Base-by-base conservation (phyloP, 1,140 invertebrate species). In the Fopius arisanus region DNA sequence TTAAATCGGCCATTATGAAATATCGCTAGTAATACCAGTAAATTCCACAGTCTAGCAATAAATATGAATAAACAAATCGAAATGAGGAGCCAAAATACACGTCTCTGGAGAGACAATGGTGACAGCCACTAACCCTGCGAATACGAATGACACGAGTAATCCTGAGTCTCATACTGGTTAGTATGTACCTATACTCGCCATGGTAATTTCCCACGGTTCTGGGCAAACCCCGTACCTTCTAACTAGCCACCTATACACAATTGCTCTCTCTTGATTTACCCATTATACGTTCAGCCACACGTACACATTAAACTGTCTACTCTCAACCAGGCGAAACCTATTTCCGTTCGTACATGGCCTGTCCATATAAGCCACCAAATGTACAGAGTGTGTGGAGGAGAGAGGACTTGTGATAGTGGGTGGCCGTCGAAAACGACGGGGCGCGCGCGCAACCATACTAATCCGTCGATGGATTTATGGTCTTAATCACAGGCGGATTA, bases 401-500 rank as follows among this genome's bases (percentile, higher is more conserved):
- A 69, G n/a, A 19, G 43, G 19, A 14, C n/a, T n/a, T 16, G 19
- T 23, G 67, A 69, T 37, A 54, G 41, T 51, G 29, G 33, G 41
- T 68, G 16, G 29, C 10, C 19, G 62, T 40, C 43, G 26, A 72
- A 33, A 33, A 10, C 40, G 31, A 19, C 29, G 83, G 79, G 80
- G 80, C 86, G 73, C 69, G 41, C 76, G 71, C 43, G 86, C 84
- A 84, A 85, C 85, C 82, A 84, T 87, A 86, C 86, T 88, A 87
- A 88, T 88, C 87, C 87, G 84, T 78, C 83, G 86, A 85, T 88
- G 89, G 90, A 91, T 90, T 90, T 90, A 90, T 90, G 87, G 89
- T 90, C 89, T 90, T 90, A 90, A 90, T 90, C 89, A 90, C 89
- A 87, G 83, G 78, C 86, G 90, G 89, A 90, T 90, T 90, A 90